Percentiles rank a stretch among this genome's conserved stretches.
These are phyloP conservation scores for Balaenoptera acutorostrata DNA, from an alignment of 2,113 vertebrate species.

Conservation along the genomic window DNA sequence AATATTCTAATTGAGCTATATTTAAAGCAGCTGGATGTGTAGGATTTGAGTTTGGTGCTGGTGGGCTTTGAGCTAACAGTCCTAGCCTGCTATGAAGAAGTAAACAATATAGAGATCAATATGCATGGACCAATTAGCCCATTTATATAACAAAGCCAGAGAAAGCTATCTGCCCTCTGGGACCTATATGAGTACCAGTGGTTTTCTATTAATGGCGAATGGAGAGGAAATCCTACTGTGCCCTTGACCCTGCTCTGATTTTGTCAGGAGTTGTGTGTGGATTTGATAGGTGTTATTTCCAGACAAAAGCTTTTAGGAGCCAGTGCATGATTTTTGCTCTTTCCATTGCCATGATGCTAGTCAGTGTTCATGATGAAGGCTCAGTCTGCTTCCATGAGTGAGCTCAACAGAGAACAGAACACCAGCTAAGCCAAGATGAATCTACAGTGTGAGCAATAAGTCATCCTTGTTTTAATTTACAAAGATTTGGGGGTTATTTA, in stretches of 20 bases:
- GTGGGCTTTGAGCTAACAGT: background rate
- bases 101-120: background rate
- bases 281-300: background rate
- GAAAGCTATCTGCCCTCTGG: background rate
- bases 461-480: background rate
- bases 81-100: background rate
- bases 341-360: background rate
- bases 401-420: background rate
- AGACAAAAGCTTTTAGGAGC: background rate
- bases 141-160: background rate
- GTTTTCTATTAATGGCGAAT: background rate
- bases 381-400: background rate
- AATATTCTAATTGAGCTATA: background rate
- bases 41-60: background rate
- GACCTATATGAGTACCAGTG: background rate
- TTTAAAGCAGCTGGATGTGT: background rate
- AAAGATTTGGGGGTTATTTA: background rate
- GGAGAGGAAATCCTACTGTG: background rate
- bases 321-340: background rate
- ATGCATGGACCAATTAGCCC: background rate
- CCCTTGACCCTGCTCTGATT: background rate
- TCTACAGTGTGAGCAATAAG: background rate
- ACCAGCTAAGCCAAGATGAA: background rate
- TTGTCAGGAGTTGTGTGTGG: background rate
- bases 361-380: background rate